Conservation (phyloP, 2,113 vertebrate species). For the Psittacula cyanocephala region DNA sequence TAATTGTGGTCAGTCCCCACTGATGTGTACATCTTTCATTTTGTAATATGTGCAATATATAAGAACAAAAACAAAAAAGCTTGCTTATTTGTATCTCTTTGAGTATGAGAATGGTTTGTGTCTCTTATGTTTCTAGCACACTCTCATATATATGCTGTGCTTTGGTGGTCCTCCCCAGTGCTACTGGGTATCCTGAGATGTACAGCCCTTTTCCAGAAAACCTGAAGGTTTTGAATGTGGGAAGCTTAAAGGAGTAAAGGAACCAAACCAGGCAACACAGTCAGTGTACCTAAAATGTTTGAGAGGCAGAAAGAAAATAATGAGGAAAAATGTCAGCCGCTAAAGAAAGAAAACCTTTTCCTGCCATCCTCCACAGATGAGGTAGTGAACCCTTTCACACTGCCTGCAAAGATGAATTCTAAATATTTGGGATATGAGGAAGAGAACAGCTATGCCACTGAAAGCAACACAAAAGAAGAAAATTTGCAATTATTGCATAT, state of each 20-base stretch:
- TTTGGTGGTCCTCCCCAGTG: background rate
- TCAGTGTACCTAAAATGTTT: background rate
- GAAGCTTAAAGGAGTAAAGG: background rate
- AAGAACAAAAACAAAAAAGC: background rate
- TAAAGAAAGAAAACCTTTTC: background rate
- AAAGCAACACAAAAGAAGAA: background rate
- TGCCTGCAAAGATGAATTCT: background rate
- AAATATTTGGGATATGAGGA: background rate
- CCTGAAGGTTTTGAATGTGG: background rate
- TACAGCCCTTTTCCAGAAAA: background rate
- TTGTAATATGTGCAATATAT: background rate
- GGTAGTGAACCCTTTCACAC: background rate
- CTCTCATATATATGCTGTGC: background rate
- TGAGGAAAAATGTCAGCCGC: slow-evolving; percentile 42
- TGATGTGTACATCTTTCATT: slow-evolving; percentile 46
- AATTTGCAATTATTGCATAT: background rate
- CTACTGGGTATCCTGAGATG: background rate
- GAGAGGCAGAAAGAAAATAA: slow-evolving; percentile 38
- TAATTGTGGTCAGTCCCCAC: slow-evolving; percentile 55
- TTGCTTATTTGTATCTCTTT: slow-evolving; percentile 38
- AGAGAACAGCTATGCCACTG: background rate
- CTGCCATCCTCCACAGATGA: background rate
- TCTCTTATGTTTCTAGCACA: background rate
- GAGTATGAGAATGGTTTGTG: background rate
- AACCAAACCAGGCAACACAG: background rate